Evolutionary conservation across 2,888 invertebrate species (phyloP).

Genomic region (Byasa hedistus): DNA sequence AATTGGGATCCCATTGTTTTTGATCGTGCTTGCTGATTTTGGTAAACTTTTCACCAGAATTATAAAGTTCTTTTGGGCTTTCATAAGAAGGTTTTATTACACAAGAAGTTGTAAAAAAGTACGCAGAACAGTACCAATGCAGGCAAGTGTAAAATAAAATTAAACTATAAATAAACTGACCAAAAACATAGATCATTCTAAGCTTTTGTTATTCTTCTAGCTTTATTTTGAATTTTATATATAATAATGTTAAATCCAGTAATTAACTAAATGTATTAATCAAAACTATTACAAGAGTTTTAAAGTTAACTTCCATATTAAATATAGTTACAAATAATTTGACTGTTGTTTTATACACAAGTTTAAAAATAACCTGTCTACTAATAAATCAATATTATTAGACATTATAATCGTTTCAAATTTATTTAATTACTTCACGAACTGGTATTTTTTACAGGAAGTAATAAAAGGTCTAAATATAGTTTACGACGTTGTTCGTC

Average conservation of each 20-base stretch:
- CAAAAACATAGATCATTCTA: too few species aligned
- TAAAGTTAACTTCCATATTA: too few species aligned
- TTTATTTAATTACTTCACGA: not conserved
- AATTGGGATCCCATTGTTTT: constrained; percentile 96
- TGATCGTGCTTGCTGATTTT: constrained; percentile 96
- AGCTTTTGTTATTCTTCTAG: too few species aligned
- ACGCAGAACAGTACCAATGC: constrained; percentile 86
- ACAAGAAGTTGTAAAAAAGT: constrained; percentile 91
- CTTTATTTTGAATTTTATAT: too few species aligned
- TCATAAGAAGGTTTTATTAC: constrained; percentile 89
- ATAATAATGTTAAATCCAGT: too few species aligned
- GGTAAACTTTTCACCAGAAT: constrained; percentile 95
- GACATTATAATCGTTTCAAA: not conserved
- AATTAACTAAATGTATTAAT: too few species aligned
- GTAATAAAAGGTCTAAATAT: constrained; percentile 91
- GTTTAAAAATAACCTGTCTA: too few species aligned
- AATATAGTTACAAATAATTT: too few species aligned
- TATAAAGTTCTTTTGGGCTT: constrained; percentile 95
- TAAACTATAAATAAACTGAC: too few species aligned
- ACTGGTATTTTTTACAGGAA: constrained; percentile 76
- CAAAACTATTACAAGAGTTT: too few species aligned
- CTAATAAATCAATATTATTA: too few species aligned
- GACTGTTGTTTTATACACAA: too few species aligned
- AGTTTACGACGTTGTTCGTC: constrained; percentile 88
- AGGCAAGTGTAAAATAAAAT: constrained; percentile 68